Conservation (phyloP, 2,888 invertebrate species). For the Chaetogeoica ovagalla region DNA sequence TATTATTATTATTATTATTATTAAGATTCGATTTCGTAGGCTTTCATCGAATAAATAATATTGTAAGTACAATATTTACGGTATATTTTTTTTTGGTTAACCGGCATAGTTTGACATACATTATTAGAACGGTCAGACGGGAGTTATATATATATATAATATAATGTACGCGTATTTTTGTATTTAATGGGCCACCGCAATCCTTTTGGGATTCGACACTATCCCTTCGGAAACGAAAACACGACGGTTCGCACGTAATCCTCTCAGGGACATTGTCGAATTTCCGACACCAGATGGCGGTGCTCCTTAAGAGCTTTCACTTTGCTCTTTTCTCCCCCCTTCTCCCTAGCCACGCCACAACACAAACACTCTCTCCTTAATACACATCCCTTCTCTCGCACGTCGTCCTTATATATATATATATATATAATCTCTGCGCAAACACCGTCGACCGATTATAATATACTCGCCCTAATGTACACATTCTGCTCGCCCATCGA, state of each 20-base stretch:
- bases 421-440: conserved; percentile 39
- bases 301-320: conserved; percentile 43
- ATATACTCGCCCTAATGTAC: conserved; percentile 43
- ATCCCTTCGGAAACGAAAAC: conserved; percentile 38
- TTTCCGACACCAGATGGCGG: conserved; percentile 48
- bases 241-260: conserved; percentile 35
- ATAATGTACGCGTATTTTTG: not conserved
- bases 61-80: too few relatives aligned
- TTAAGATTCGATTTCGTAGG: too few relatives aligned
- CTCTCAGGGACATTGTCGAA: conserved; percentile 41
- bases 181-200: conserved; percentile 2
- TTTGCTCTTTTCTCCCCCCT: not conserved
- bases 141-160: not conserved
- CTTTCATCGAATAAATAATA: too few relatives aligned
- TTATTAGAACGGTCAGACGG: not conserved
- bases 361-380: conserved; percentile 25
- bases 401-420: conserved; percentile 15
- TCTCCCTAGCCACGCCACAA: not conserved
- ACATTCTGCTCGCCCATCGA: not conserved
- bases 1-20: too few relatives aligned
- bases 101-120: too few relatives aligned
- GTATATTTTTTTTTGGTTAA: too few relatives aligned
- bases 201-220: conserved; percentile 44
- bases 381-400: conserved; percentile 4
- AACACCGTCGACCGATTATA: conserved; percentile 44